These are phyloP conservation scores for Malurus melanocephalus DNA, from an alignment of 2,113 vertebrate species.

Conservation along the genomic window DNA sequence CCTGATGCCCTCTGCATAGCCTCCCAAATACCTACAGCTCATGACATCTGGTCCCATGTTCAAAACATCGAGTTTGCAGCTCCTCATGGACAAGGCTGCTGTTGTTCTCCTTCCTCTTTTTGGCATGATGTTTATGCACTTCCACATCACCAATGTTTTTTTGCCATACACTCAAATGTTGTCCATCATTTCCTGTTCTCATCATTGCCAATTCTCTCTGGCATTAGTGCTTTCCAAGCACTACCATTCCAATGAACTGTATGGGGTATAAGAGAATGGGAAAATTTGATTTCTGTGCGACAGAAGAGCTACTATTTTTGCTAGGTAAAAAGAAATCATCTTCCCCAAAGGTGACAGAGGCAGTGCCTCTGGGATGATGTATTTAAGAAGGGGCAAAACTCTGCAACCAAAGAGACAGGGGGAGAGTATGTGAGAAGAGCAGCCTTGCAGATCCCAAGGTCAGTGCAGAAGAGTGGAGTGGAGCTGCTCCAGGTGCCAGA, in stretches of 20 bases:
- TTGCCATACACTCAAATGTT: background rate
- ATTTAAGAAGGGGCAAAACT: background rate
- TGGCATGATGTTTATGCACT: background rate
- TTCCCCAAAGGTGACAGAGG: background rate
- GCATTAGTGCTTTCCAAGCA: background rate
- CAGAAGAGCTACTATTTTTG: background rate
- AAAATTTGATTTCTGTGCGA: background rate
- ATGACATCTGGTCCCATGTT: rapidly evolving
- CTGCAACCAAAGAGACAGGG: background rate
- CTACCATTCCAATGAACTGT: background rate
- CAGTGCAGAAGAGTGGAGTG: background rate
- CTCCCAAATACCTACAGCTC: background rate
- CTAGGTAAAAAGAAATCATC: background rate
- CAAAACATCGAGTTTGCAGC: background rate
- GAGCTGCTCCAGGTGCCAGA: background rate
- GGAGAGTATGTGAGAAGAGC: background rate
- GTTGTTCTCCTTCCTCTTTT: background rate
- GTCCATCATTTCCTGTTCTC: background rate
- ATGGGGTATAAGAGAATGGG: background rate
- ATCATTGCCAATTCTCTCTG: background rate
- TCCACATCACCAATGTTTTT: background rate
- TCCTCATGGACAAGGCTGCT: background rate
- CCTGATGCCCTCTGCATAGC: rapidly evolving
- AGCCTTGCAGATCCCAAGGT: background rate
- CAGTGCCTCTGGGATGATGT: rapidly evolving